Conservation (phyloP, 1,140 invertebrate species). For the Heliconius congener region DNA sequence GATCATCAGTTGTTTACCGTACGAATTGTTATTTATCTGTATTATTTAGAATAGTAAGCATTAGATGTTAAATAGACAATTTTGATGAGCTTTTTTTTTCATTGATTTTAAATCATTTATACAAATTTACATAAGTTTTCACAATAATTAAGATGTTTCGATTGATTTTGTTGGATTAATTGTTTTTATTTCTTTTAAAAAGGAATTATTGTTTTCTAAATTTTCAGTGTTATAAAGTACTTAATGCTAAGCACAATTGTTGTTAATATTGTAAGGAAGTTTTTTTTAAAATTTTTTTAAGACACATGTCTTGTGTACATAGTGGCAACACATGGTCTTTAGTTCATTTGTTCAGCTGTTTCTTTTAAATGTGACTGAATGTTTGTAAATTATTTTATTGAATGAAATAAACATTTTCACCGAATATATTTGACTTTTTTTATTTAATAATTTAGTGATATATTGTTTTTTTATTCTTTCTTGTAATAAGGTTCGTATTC, state of each 20-base stretch:
- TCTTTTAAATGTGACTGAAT: neutral
- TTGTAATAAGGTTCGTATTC: no score
- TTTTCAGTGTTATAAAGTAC: slow-evolving; percentile 34
- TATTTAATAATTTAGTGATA: neutral
- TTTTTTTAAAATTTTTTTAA: neutral
- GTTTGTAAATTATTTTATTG: slow-evolving; percentile 17
- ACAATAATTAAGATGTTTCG: neutral
- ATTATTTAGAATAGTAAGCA: slow-evolving; percentile 24
- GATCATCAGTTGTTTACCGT: neutral
- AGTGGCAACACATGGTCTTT: neutral
- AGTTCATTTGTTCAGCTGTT: neutral
- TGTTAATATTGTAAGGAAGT: slow-evolving; percentile 1
- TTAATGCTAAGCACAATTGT: slow-evolving; percentile 40
- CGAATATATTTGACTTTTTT: neutral
- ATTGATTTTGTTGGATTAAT: neutral
- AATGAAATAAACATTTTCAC: slow-evolving; percentile 18
- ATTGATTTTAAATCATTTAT: slow-evolving; percentile 10
- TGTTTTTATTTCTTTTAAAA: slow-evolving; percentile 29
- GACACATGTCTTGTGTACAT: neutral
- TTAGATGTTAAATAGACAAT: slow-evolving; percentile 2
- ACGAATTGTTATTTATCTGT: slow-evolving; percentile 19
- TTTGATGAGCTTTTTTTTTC: neutral
- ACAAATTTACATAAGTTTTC: neutral
- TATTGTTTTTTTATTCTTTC: no score
- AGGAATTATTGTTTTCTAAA: slow-evolving; percentile 28